These are phyloP conservation scores for Calephelis nemesis DNA, from an alignment of 1,140 invertebrate species.

Conservation along the genomic window DNA sequence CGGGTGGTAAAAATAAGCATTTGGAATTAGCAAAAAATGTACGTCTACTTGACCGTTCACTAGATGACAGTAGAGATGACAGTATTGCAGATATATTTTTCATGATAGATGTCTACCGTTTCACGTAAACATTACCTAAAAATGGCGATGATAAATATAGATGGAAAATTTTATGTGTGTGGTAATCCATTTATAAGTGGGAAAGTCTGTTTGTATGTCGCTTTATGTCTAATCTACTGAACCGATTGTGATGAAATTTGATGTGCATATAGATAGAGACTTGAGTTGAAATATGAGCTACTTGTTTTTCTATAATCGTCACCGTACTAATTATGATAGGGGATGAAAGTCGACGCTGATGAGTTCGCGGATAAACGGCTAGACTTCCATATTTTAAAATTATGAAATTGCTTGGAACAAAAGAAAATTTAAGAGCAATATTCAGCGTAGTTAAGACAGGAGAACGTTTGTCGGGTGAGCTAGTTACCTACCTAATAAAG, in stretches of 20 bases:
- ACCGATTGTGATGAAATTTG: no score
- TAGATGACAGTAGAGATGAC: constrained; percentile 34
- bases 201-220: not conserved
- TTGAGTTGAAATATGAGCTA: not conserved
- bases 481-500: no score
- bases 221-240: not conserved
- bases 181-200: not conserved
- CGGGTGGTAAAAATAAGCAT: constrained; percentile 51
- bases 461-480: no score
- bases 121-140: constrained; percentile 29
- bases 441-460: no score
- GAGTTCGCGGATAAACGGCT: no score
- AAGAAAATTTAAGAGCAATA: no score
- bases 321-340: no score
- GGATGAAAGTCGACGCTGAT: no score
- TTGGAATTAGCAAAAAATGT: constrained; percentile 47
- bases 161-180: not conserved
- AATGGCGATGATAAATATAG: not conserved
- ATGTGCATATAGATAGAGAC: no score
- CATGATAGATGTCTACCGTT: constrained; percentile 29
- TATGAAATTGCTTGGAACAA: no score
- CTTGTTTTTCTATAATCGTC: not conserved
- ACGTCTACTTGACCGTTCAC: constrained; percentile 40
- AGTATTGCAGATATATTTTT: constrained; percentile 36
- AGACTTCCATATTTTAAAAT: no score